Evolutionary conservation across 2,797 vertebrate species (phyloP).

Genomic region (Eulemur coronatus): DNA sequence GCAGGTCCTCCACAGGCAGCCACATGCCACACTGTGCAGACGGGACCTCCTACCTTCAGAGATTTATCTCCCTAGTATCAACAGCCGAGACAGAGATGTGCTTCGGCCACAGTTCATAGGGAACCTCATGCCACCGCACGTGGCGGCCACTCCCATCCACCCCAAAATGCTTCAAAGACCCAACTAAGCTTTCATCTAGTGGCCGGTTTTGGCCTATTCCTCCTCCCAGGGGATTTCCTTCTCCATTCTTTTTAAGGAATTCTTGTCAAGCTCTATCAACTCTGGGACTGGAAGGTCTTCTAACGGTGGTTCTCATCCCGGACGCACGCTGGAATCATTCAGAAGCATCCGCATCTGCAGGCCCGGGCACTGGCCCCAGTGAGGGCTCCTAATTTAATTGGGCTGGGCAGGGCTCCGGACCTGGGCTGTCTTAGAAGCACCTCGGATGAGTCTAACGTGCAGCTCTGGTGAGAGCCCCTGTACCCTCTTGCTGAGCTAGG

Average conservation of each 20-base stretch:
- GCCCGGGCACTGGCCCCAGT: background rate
- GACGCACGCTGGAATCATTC: background rate
- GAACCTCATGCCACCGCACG: background rate
- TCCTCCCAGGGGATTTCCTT: background rate
- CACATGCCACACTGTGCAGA: conserved; percentile 50
- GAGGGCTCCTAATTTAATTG: background rate
- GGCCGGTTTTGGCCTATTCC: background rate
- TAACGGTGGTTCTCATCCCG: background rate
- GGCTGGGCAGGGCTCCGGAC: no score
- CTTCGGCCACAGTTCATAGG: background rate
- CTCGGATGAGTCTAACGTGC: background rate
- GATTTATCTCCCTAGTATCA: background rate
- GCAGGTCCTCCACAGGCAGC: conserved; percentile 54
- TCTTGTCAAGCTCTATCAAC: background rate
- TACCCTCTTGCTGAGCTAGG: background rate
- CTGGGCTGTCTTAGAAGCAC: background rate
- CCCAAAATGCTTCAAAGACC: background rate
- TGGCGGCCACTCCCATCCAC: no score
- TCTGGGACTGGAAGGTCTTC: background rate
- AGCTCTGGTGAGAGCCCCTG: background rate
- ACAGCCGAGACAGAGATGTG: fast-evolving
- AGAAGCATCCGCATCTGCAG: background rate
- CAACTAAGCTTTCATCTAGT: background rate
- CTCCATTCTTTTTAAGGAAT: background rate
- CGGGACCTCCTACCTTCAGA: background rate